These are phyloP conservation scores for Gobionotothen gibberifrons DNA, from an alignment of 2,797 vertebrate species.

Conservation along the genomic window DNA sequence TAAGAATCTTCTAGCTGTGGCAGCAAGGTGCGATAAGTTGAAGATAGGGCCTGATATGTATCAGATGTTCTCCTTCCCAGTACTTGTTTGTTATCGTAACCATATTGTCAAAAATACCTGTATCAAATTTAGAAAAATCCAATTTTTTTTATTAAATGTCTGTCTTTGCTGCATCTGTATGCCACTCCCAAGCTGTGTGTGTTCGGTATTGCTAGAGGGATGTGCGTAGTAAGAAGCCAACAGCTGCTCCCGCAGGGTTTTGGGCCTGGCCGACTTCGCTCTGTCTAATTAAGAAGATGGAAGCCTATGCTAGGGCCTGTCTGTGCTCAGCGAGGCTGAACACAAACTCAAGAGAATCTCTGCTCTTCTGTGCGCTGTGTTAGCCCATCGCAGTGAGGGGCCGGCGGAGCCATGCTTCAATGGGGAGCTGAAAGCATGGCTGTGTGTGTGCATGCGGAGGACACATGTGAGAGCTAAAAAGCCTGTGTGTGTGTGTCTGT, in stretches of 20 bases:
- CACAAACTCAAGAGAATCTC: conserved; percentile 71
- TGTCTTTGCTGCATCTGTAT: conserved; percentile 46
- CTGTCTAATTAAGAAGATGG: conserved; percentile 85
- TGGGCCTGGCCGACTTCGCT: conserved; percentile 82
- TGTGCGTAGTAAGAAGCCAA: conserved; percentile 61
- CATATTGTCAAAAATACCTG: conserved; percentile 15
- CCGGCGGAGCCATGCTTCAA: conserved; percentile 49
- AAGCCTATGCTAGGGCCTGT: conserved; percentile 73
- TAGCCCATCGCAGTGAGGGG: conserved; percentile 51
- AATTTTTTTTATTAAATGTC: conserved; percentile 23
- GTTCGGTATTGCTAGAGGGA: conserved; percentile 55
- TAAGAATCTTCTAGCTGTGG: conserved; percentile 96
- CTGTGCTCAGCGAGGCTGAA: conserved; percentile 80
- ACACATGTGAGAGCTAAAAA: conserved; percentile 59
- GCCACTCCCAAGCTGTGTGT: conserved; percentile 47
- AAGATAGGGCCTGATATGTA: conserved; percentile 19
- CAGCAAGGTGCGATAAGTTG: conserved; percentile 90
- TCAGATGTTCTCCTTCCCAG: conserved; percentile 11
- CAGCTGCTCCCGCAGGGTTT: conserved; percentile 77
- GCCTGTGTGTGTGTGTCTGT: conserved; percentile 49
- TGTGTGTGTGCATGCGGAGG: conserved; percentile 45
- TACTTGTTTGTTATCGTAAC: conserved; percentile 7
- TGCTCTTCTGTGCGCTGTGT: conserved; percentile 49
- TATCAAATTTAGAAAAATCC: conserved; percentile 16
- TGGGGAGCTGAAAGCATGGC: conserved; percentile 51